Evolutionary conservation across 1,140 invertebrate genomes (phyloP).

Genomic region (Heliconius congener): DNA sequence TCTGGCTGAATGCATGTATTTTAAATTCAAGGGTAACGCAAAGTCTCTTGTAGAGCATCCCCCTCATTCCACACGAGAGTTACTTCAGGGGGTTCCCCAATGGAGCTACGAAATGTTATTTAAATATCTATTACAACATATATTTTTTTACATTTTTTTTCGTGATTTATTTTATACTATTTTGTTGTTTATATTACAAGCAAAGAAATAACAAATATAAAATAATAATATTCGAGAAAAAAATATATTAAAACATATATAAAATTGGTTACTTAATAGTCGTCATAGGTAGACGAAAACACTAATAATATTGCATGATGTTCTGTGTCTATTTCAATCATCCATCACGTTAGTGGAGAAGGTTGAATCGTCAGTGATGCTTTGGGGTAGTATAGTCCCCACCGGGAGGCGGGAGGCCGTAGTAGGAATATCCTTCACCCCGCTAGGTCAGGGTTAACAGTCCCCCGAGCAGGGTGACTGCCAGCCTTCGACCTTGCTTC

Average conservation of each 20-base stretch:
- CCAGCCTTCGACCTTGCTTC: constrained; percentile 73
- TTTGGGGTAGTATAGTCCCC: constrained; percentile 56
- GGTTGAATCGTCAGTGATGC: constrained; percentile 67
- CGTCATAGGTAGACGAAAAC: neutral
- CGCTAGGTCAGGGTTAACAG: constrained; percentile 79
- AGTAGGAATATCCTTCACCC: constrained; percentile 79
- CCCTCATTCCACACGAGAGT: constrained; percentile 26
- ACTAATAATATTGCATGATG: neutral
- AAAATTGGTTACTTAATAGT: neutral
- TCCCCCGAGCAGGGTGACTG: constrained; percentile 68
- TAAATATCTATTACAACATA: neutral
- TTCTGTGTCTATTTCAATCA: constrained; percentile 38
- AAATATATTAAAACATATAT: neutral
- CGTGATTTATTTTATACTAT: neutral
- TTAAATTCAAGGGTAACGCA: constrained; percentile 42
- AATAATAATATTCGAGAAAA: neutral
- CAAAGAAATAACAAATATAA: neutral
- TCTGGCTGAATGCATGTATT: constrained; percentile 16
- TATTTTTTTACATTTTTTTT: neutral
- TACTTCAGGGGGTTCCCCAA: constrained; percentile 1
- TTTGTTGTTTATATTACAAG: too few relatives aligned
- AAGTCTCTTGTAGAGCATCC: constrained; percentile 20
- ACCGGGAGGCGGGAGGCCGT: constrained; percentile 64
- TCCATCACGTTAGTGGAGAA: constrained; percentile 56
- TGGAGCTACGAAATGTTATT: constrained; percentile 10